Conservation (phyloP, 2,113 vertebrate genomes). For the Sphyrna mokarran region DNA sequence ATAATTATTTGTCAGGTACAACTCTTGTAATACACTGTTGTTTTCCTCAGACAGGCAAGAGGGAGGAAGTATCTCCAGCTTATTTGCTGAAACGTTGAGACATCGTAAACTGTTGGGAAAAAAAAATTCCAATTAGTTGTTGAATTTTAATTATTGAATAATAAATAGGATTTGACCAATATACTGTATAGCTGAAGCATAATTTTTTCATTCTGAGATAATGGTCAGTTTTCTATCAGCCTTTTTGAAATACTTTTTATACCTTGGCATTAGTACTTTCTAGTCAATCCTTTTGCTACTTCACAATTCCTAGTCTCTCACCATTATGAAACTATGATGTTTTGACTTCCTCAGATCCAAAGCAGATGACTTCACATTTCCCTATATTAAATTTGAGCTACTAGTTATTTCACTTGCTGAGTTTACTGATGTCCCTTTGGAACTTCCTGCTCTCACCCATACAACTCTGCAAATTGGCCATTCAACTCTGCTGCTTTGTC, state of each 20-base stretch:
- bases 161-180: neutral
- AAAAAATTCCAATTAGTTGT: neutral
- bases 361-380: neutral
- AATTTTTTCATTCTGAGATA: neutral
- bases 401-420: neutral
- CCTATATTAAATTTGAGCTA: neutral
- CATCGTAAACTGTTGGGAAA: conserved; percentile 71
- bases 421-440: neutral
- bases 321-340: neutral
- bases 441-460: neutral
- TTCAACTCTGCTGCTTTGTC: too few relatives aligned
- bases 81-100: conserved; percentile 91
- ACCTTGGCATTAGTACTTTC: neutral
- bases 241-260: neutral
- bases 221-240: neutral
- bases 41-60: conserved; percentile 88
- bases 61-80: conserved; percentile 84
- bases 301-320: neutral
- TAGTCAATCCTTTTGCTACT: neutral
- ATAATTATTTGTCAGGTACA: conserved; percentile 91
- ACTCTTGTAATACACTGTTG: conserved; percentile 82
- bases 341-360: neutral
- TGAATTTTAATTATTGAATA: neutral
- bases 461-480: too few relatives aligned
- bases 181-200: neutral